Conservation (phyloP, 1,140 invertebrate genomes). For the Temnothorax longispinosus region DNA sequence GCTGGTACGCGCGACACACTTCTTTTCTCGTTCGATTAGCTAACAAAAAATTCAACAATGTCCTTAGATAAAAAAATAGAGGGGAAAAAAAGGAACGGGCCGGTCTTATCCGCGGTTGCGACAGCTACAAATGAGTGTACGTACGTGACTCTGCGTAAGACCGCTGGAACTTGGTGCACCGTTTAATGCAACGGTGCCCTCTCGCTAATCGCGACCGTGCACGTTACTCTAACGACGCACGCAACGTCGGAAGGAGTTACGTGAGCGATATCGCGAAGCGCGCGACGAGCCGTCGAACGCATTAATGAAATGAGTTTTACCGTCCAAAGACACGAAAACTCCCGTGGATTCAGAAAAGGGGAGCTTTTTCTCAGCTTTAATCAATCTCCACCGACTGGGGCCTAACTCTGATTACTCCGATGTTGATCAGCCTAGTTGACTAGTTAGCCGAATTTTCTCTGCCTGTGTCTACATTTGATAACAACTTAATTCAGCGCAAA, state of each 20-base stretch:
- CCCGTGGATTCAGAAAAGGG: background rate
- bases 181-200: conserved; percentile 54
- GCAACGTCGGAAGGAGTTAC: conserved; percentile 52
- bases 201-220: conserved; percentile 57
- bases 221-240: conserved; percentile 47
- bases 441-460: background rate
- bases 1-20: conserved; percentile 35
- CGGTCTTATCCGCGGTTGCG: conserved; percentile 31
- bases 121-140: conserved; percentile 56
- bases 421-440: background rate
- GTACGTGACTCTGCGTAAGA: conserved; percentile 45
- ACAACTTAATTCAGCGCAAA: background rate
- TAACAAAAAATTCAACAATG: conserved; percentile 44
- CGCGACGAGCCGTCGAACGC: conserved; percentile 48
- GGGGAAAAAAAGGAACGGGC: background rate
- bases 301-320: conserved; percentile 54
- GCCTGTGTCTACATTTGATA: background rate
- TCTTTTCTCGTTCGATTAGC: conserved; percentile 49
- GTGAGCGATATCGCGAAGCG: conserved; percentile 52
- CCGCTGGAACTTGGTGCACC: conserved; percentile 41
- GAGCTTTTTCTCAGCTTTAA: conserved; percentile 21
- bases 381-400: conserved; percentile 15
- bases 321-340: conserved; percentile 34
- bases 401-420: background rate
- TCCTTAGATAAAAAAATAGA: conserved; percentile 17